These are phyloP conservation scores for Charina bottae DNA, from an alignment of 2,113 vertebrate species.

Conservation along the genomic window DNA sequence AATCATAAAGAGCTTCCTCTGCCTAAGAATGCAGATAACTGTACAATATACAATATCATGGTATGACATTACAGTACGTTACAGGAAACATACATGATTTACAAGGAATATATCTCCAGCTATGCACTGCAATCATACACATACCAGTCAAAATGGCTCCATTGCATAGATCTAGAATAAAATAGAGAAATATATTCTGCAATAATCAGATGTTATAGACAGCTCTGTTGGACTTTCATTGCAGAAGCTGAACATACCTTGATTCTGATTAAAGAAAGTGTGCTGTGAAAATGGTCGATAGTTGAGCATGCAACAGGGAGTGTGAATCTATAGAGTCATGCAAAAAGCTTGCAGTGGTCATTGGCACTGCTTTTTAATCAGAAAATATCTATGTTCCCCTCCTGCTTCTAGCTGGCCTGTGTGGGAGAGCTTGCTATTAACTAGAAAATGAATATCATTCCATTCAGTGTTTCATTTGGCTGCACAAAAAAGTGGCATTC, in stretches of 20 bases:
- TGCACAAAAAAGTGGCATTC: constrained; percentile 22
- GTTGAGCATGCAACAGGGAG: background rate
- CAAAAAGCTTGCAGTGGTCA: background rate
- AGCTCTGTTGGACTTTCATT: background rate
- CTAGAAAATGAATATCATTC: constrained; percentile 14
- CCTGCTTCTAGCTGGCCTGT: background rate
- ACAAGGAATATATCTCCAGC: too few relatives aligned
- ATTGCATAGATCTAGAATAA: too few relatives aligned
- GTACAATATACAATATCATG: too few relatives aligned
- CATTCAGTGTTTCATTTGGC: constrained; percentile 29
- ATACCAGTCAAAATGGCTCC: too few relatives aligned
- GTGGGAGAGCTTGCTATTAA: background rate
- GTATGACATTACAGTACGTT: too few relatives aligned
- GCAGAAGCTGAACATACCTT: accelerated
- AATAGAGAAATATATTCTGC: background rate
- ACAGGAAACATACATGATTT: too few relatives aligned
- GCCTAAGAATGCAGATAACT: too few relatives aligned
- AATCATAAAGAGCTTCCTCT: too few relatives aligned
- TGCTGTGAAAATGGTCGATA: background rate
- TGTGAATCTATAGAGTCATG: background rate
- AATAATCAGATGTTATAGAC: background rate
- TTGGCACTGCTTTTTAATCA: background rate
- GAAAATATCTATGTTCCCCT: background rate
- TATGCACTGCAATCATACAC: too few relatives aligned
- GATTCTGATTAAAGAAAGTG: background rate